phyloP scores from a whole-genome alignment of 1,140 invertebrate genomes.

The Drepana arcuata region DNA sequence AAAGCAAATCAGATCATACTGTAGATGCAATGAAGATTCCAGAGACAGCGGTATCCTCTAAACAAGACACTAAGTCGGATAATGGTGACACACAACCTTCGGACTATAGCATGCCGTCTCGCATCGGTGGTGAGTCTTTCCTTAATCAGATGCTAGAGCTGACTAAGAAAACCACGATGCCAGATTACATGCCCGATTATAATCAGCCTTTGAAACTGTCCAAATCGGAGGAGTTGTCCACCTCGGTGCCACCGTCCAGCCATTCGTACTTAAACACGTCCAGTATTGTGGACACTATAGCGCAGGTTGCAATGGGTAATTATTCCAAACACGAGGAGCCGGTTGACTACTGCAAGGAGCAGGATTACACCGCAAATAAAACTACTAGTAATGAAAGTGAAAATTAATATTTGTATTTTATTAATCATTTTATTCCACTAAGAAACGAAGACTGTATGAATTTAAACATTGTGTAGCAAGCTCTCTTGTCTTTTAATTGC shows the following conservation, averaged over 20 bases:
- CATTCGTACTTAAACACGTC: conserved; percentile 53
- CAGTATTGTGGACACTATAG: conserved; percentile 57
- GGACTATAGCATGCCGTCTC: conserved; percentile 53
- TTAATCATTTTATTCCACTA: too few relatives aligned
- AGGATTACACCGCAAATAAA: conserved; percentile 44
- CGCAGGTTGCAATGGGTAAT: conserved; percentile 59
- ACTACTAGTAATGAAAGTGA: conserved; percentile 37
- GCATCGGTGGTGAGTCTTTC: conserved; percentile 57
- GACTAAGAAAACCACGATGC: conserved; percentile 67
- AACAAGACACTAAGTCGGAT: conserved; percentile 41
- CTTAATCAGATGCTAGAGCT: conserved; percentile 69
- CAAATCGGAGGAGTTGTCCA: conserved; percentile 46
- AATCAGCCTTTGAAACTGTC: conserved; percentile 54
- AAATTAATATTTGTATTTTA: conserved; percentile 27
- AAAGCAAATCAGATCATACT: conserved; percentile 50
- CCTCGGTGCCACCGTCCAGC: conserved; percentile 37
- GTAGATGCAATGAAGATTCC: conserved; percentile 37
- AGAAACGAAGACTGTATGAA: too few relatives aligned
- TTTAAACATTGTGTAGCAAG: too few relatives aligned
- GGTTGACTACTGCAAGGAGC: conserved; percentile 51
- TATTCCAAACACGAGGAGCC: conserved; percentile 53
- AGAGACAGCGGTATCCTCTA: conserved; percentile 33
- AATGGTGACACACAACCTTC: conserved; percentile 31
- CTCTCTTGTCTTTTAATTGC: too few relatives aligned
- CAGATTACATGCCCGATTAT: conserved; percentile 58